Evolutionary conservation across 2,113 vertebrate genomes (phyloP), one percentile per base, ranked within the genome.

Genomic region (Ctenomys sociabilis): DNA sequence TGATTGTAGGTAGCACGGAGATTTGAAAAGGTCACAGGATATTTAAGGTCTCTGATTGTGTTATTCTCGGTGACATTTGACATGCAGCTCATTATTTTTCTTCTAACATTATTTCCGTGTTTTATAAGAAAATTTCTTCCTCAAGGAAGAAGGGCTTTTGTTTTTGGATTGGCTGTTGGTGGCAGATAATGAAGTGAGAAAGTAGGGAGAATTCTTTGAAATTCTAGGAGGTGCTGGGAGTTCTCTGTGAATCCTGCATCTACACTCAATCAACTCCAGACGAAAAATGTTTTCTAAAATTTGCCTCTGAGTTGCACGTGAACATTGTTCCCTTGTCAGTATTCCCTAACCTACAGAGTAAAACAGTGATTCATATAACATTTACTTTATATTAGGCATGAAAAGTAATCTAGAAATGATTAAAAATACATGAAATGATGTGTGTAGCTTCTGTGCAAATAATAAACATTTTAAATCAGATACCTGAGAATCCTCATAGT

Each of bases 21-120:
- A 43, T 92, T 73, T 63, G 37, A 90, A 84, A 96, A 90, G 88
- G 40, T 96, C 91, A 94, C 43, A 5, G 26, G 57, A 66, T 54
- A 64, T 40, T 78, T 93, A 89, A 87, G 21, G 5, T 54, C 82
- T 94, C 24, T 87, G 70, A 90, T 87, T 90, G 52, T 93, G 63
- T 92, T 96, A 24, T 45, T 96, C 40, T 81, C 61, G 3, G 78
- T 88, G 85, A 82, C 81, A 75, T 49, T 59, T 54, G 70, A 92
- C 57, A 75, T 26, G 6, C 1, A 52, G 52, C 32, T 87, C 40
- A 80, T 93, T 90, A 91, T 61, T 92, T 94, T 81, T 83, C 52
- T 90, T 94, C 91, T 90, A 63, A 97, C 95, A 90, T 94, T 84
- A 75, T 80, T 84, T 92, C 54, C 63, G n/a, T 82, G 57, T 40